These are phyloP conservation scores for Clunio marinus DNA, from an alignment of 2,888 invertebrate genomes.

Conservation along the genomic window DNA sequence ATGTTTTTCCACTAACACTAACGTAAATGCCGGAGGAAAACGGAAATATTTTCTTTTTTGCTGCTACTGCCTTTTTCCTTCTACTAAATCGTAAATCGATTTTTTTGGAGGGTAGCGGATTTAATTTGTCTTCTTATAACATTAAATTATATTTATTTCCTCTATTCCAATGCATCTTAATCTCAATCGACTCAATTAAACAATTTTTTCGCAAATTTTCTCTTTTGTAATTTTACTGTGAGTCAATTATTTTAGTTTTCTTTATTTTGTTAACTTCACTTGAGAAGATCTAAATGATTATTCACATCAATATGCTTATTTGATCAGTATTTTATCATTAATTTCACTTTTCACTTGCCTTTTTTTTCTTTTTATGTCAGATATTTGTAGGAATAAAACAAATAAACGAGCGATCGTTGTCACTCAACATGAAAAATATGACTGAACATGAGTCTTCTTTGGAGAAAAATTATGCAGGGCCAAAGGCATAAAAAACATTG, in stretches of 20 bases:
- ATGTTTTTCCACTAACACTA: constrained; percentile 35
- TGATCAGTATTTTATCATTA: neutral
- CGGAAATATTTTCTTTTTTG: constrained; percentile 25
- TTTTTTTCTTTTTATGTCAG: neutral
- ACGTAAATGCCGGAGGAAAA: neutral
- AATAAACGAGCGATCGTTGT: constrained; percentile 5
- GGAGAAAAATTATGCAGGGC: constrained; percentile 26
- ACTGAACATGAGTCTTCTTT: neutral
- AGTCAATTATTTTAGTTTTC: too few relatives aligned
- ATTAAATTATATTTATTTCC: constrained; percentile 1
- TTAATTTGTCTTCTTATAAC: constrained; percentile 7
- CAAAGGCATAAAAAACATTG: neutral
- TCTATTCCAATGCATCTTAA: neutral
- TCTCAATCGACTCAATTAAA: constrained; percentile 4
- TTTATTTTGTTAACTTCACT: too few relatives aligned
- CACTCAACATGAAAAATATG: constrained; percentile 13
- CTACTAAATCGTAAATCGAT: constrained; percentile 8
- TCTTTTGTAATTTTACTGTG: too few relatives aligned
- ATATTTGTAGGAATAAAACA: neutral
- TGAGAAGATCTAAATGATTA: too few relatives aligned
- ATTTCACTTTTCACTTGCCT: neutral
- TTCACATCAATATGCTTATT: too few relatives aligned
- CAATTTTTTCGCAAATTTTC: neutral
- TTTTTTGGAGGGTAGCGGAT: constrained; percentile 6
- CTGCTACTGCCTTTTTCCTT: neutral